Conservation (phyloP, 2,113 vertebrate genomes). For the Caranx ignobilis region DNA sequence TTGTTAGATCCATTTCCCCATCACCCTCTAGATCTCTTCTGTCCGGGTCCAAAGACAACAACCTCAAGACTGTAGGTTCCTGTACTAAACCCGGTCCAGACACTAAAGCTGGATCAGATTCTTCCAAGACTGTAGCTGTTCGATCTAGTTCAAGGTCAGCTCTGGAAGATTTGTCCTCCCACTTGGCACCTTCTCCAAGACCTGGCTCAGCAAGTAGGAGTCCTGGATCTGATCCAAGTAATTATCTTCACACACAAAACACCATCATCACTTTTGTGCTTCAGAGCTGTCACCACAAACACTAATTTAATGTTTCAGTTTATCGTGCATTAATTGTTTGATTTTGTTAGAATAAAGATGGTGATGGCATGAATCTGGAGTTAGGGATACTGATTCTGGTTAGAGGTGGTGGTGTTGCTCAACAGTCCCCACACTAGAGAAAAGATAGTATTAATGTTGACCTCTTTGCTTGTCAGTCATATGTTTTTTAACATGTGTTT, state of each 20-base stretch:
- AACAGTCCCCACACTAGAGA: too few species aligned
- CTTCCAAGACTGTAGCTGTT: slow-evolving; percentile 6
- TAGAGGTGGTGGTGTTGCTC: too few species aligned
- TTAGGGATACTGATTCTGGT: too few species aligned
- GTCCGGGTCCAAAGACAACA: slow-evolving; percentile 15
- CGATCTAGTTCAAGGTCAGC: slow-evolving; percentile 23
- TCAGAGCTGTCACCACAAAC: too few species aligned
- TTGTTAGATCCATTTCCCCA: neutral
- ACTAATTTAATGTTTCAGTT: too few species aligned
- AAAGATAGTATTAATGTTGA: neutral
- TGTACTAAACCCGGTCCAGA: neutral
- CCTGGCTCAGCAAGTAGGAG: slow-evolving; percentile 12
- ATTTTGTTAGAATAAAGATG: too few species aligned
- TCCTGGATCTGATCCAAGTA: slow-evolving; percentile 54
- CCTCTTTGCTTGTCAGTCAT: neutral
- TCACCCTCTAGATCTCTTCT: slow-evolving; percentile 4
- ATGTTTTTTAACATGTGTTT: slow-evolving; percentile 5
- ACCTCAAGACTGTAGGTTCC: neutral
- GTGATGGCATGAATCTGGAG: too few species aligned
- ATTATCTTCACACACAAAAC: neutral
- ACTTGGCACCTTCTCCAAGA: slow-evolving; percentile 2
- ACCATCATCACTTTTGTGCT: too few species aligned
- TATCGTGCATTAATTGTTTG: too few species aligned
- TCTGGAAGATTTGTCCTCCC: slow-evolving; percentile 21
- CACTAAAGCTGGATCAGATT: slow-evolving; percentile 5